Evolutionary conservation across 2,888 invertebrate genomes (phyloP), one percentile per base, ranked within the genome.

Genomic region (Ophonus ardosiacus): DNA sequence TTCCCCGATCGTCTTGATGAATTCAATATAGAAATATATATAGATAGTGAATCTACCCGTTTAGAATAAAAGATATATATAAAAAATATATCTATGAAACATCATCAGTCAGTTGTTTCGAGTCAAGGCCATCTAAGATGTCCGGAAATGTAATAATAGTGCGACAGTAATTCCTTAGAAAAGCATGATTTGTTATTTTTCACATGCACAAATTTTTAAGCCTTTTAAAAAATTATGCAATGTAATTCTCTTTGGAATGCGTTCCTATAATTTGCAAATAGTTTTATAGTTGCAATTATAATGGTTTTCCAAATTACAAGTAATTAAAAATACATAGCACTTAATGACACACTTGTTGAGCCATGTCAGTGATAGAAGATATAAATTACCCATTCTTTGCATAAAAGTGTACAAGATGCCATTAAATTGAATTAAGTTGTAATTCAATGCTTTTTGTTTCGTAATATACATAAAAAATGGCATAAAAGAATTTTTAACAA

Each of bases 131-230:
- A 74, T 74, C 71, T 74, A 31, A 68, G 68, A 68, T 68, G 31
- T 40, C 71, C 71, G 71, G 71, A 74, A 74, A 74, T 43, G 71
- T 74, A 74, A 74, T 74, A 74, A 74, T 18, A 74, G 40, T 18
- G 6, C 43, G 43, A 18, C 40, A 74, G 43, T 15, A 43, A 43
- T 40, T 74, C 71, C 15, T 40, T 18, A 18, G 43, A 74, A 74
- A 40, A 18, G 18, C 40, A 74, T 68, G 43, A 74, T 40, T 74
- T 18, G 18, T 18, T 13, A 74, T 74, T 74, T 74, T 74, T 24
- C 2, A 8, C 71, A 74, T 40, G 40, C 43, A 43, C 43, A 51
- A 10, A 51, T 51, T 51, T 51, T 51, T 51, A 31, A 31, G 31
- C 31, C 31, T 31, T 31, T 31, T 31, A 31, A 31, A 21, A 31